These are phyloP conservation scores for Aphyosemion australe DNA, from an alignment of 2,113 vertebrate species.

Conservation along the genomic window DNA sequence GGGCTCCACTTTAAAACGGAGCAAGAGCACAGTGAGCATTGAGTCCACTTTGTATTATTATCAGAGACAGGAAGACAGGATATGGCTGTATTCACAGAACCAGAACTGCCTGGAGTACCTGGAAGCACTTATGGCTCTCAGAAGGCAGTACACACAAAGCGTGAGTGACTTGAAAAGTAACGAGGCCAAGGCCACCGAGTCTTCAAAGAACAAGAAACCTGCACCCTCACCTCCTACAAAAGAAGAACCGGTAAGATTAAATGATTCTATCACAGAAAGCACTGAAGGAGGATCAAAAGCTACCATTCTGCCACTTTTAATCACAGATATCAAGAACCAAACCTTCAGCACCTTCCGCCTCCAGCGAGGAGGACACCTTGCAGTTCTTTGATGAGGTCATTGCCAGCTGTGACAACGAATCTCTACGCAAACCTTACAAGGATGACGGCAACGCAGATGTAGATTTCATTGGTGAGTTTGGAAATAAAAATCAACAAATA, in stretches of 20 bases:
- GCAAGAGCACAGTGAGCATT: constrained; percentile 85
- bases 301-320: neutral
- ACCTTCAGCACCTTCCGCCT: constrained; percentile 62
- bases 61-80: constrained; percentile 86
- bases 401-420: constrained; percentile 88
- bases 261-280: neutral
- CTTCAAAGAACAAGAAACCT: constrained; percentile 77
- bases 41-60: constrained; percentile 80
- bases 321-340: constrained; percentile 60
- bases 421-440: constrained; percentile 66
- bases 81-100: constrained; percentile 89
- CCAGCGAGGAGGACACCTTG: constrained; percentile 86
- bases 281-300: neutral
- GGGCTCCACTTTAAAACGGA: constrained; percentile 84
- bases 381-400: constrained; percentile 92
- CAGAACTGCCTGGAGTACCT: constrained; percentile 93
- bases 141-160: constrained; percentile 87
- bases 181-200: constrained; percentile 50
- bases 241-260: constrained; percentile 57
- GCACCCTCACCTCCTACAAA: constrained; percentile 63
- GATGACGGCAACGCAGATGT: constrained; percentile 86
- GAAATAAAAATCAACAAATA: neutral
- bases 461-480: constrained; percentile 88
- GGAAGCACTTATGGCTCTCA: constrained; percentile 89
- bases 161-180: constrained; percentile 81